These are phyloP conservation scores for Chydorus sphaericus DNA, from an alignment of 2,888 invertebrate genomes.

Conservation along the genomic window DNA sequence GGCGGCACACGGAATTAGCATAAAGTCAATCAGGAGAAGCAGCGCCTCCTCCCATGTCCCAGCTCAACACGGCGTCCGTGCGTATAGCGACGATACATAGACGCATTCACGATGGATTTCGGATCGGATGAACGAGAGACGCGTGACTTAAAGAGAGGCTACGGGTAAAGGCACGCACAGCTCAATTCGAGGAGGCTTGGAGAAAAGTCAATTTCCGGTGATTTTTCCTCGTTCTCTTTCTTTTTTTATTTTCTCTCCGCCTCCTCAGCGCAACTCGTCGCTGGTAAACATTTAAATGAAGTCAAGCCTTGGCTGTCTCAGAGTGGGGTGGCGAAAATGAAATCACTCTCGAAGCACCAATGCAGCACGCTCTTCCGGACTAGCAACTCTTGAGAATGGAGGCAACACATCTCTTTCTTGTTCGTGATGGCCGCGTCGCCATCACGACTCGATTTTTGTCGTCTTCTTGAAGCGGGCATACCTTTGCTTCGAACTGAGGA, in stretches of 20 bases:
- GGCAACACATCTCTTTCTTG: not conserved
- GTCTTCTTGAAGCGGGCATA: not conserved
- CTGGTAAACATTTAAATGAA: not conserved
- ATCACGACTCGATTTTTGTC: not conserved
- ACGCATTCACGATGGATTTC: no score
- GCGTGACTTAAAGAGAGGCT: no score
- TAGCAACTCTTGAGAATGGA: not conserved
- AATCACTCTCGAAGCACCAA: not conserved
- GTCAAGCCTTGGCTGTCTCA: not conserved
- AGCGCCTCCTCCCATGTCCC: not conserved
- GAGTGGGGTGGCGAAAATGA: not conserved
- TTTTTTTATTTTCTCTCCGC: not conserved
- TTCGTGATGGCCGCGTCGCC: not conserved
- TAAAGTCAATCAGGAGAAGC: no score
- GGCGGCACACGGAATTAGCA: no score
- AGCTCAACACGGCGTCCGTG: no score
- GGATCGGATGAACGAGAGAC: no score
- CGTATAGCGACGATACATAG: no score
- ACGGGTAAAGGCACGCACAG: no score
- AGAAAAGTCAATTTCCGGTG: no score
- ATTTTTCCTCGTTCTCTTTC: not conserved
- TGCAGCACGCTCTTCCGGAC: no score
- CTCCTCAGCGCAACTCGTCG: not conserved
- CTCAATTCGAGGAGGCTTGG: no score
- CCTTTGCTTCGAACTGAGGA: not conserved